Conservation (phyloP, 2,888 invertebrate species). For the Thymelicus sylvestris region DNA sequence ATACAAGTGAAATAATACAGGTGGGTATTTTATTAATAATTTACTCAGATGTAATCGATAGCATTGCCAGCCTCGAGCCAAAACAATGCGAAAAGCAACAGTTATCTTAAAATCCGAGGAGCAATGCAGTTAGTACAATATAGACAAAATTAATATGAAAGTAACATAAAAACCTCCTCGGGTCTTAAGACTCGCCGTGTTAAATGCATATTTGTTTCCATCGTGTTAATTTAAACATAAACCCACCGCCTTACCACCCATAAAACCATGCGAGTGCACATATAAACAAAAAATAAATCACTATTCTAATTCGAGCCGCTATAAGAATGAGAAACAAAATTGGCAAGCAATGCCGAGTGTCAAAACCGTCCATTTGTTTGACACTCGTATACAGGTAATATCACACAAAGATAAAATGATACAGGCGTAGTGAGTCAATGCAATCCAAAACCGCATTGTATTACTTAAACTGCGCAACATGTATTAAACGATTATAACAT, state of each 20-base stretch:
- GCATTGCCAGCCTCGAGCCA: constrained; percentile 17
- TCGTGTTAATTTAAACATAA: constrained; percentile 78
- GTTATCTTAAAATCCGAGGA: constrained; percentile 29
- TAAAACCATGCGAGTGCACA: constrained; percentile 67
- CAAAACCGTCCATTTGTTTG: constrained; percentile 34
- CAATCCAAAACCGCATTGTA: constrained; percentile 10
- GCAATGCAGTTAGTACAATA: constrained; percentile 1
- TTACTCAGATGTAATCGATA: constrained; percentile 2
- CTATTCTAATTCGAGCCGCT: constrained; percentile 23
- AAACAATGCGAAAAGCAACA: constrained; percentile 27
- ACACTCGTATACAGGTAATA: constrained; percentile 30
- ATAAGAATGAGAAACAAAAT: constrained; percentile 26
- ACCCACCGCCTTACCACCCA: constrained; percentile 78
- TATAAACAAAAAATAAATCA: constrained; percentile 37
- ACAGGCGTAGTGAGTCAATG: constrained; percentile 9
- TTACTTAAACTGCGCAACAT: neutral
- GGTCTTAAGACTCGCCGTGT: constrained; percentile 60
- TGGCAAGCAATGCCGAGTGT: constrained; percentile 31
- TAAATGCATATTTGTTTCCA: constrained; percentile 54
- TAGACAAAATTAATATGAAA: neutral
- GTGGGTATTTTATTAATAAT: constrained; percentile 17
- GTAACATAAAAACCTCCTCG: constrained; percentile 49
- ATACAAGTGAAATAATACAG: constrained; percentile 14
- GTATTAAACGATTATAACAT: neutral
- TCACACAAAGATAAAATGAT: constrained; percentile 13